Base-by-base conservation (phyloP, 2,113 vertebrate species). In the Xenopus laevis region DNA sequence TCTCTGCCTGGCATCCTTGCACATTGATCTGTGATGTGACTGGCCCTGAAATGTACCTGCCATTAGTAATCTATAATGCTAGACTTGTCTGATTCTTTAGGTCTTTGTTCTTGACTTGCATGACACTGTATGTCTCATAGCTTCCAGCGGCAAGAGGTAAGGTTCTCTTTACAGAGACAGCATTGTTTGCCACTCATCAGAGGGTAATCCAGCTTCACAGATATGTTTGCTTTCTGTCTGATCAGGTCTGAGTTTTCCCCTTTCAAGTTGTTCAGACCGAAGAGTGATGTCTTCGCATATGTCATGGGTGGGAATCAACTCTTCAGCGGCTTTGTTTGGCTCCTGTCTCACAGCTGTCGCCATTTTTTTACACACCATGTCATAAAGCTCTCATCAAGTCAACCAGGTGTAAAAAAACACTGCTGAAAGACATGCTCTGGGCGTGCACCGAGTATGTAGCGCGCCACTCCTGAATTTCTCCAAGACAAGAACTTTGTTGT, bases 341-440 rank as follows among this genome's bases (percentile, higher is more conserved):
- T 81, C 52, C 80, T 81, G 85, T 83, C 74, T 79, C 81, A 13
- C 81, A 82, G 82, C 78, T 81, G 23, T 15, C 80, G 68, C 78
- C 68, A 78, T 70, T 61, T 79, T 65, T 79, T 76, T 80, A 83
- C 82, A 71, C 81, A 65, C 52, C 84, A 87, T 88, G 85, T 87
- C 87, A 87, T 90, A 89, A 89, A 91, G 82, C 89, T 92, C 91
- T 92, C 90, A 87, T 86, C 90, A 85, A 79, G 81, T 87, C 87
- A 91, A 85, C 87, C 87, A 89, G 87, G 85, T 92, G 85, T 88
- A 87, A 88, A 88, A 27, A 89, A 87, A 84, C 83, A 85, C 86
- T 87, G 89, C 81, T 85, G 89, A 90, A 87, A 90, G 90, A 87
- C 86, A 78, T 57, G 68, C 58, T 18, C 59, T 55, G 60, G 74